Conservation (phyloP, 2,113 vertebrate species). For the Ascaphus truei region DNA sequence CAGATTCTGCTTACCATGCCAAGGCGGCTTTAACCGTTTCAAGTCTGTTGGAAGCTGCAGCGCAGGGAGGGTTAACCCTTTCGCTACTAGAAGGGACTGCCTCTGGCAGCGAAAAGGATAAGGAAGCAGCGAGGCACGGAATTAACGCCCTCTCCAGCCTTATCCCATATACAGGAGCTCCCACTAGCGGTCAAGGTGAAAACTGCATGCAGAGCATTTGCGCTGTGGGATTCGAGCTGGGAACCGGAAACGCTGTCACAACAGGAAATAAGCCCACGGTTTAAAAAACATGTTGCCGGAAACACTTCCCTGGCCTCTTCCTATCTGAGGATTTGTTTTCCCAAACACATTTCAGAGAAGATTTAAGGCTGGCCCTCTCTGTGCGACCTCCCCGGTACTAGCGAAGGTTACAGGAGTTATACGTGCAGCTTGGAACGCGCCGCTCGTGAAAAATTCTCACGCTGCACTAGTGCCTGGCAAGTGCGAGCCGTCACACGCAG, state of each 20-base stretch:
- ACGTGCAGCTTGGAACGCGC: not conserved
- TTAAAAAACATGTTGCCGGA: conserved; percentile 32
- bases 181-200: not conserved
- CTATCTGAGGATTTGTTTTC: conserved; percentile 22
- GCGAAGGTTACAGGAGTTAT: not conserved
- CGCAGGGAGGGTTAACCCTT: no score
- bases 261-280: conserved; percentile 31
- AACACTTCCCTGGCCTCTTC: conserved; percentile 28
- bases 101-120: no score
- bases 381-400: not conserved
- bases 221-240: not conserved
- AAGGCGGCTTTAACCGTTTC: no score
- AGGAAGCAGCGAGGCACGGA: no score
- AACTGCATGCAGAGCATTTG: not conserved
- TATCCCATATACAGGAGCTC: not conserved
- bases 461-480: no score
- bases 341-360: conserved; percentile 11
- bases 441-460: not conserved
- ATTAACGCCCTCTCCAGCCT: no score
- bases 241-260: conserved; percentile 3
- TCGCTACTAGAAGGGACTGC: no score
- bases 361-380: not conserved
- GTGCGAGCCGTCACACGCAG: no score
- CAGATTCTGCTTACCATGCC: no score
- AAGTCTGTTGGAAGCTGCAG: no score